Conservation (phyloP, 2,888 invertebrate species). For the Deilephila porcellus region DNA sequence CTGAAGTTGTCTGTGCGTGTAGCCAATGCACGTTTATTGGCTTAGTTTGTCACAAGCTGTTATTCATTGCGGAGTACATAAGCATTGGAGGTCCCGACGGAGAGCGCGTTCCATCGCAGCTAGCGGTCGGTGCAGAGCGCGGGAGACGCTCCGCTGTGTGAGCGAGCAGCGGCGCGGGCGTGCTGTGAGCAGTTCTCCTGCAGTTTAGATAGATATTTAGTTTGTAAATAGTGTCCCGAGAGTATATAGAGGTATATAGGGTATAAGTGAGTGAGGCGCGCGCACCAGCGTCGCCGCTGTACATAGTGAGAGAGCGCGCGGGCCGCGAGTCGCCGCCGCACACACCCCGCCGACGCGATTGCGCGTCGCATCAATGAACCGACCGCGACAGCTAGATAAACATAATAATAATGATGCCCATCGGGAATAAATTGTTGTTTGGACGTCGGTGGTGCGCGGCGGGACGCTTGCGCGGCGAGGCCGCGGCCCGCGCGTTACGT, state of each 20-base stretch:
- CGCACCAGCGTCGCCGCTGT: slow-evolving; percentile 25
- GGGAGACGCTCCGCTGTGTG: background rate
- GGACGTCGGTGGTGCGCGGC: background rate
- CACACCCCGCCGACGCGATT: background rate
- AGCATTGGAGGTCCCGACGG: background rate
- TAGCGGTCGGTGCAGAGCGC: background rate
- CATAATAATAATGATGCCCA: too few relatives aligned
- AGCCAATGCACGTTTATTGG: background rate
- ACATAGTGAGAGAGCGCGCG: slow-evolving; percentile 2
- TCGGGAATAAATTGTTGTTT: background rate
- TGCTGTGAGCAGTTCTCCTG: slow-evolving; percentile 4
- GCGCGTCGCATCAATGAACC: background rate
- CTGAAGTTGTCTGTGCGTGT: background rate
- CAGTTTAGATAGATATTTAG: slow-evolving; percentile 19
- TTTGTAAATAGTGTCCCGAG: slow-evolving; percentile 25
- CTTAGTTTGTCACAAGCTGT: background rate
- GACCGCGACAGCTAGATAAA: background rate
- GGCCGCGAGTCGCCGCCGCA: background rate
- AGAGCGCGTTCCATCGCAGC: background rate
- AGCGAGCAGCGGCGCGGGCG: slow-evolving; percentile 4
- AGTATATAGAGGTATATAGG: slow-evolving; percentile 28
- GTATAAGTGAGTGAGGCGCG: slow-evolving; percentile 10
- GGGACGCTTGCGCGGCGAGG: background rate
- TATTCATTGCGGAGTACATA: background rate
- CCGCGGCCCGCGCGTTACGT: slow-evolving; percentile 14